These are phyloP conservation scores for Lasioglossum morio DNA, from an alignment of 2,888 invertebrate species.

Conservation along the genomic window DNA sequence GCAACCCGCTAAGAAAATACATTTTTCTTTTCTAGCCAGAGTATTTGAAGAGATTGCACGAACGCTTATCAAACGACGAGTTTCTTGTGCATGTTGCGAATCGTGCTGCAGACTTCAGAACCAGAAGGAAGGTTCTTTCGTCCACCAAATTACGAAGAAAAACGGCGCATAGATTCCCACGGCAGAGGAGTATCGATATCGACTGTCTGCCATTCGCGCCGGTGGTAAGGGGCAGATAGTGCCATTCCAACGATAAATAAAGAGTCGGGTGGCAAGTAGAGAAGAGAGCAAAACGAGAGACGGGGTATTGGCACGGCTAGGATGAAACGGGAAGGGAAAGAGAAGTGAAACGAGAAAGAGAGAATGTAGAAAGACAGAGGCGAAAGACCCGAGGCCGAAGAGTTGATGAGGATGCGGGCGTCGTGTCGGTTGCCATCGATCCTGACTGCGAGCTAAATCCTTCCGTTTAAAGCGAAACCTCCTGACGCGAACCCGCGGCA, in stretches of 20 bases:
- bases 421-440: conserved; percentile 60
- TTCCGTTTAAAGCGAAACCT: conserved; percentile 66
- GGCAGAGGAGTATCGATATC: conserved; percentile 59
- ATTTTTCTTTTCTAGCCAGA: too few species aligned
- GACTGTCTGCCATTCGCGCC: conserved; percentile 51
- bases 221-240: conserved; percentile 50
- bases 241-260: conserved; percentile 65
- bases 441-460: conserved; percentile 66
- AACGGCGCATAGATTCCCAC: conserved; percentile 34
- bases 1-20: too few species aligned
- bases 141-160: conserved; percentile 42
- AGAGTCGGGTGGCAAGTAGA: conserved; percentile 8
- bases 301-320: conserved; percentile 28
- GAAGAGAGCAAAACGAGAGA: conserved; percentile 20
- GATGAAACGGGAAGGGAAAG: neutral
- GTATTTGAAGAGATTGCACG: too few species aligned
- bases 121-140: neutral
- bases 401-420: conserved; percentile 75
- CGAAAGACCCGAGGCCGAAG: conserved; percentile 38
- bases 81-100: neutral
- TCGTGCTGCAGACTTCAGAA: neutral
- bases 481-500: conserved; percentile 37
- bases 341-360: conserved; percentile 7
- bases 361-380: neutral
- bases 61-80: too few species aligned